These are phyloP conservation scores for Dendrolimus kikuchii DNA, from an alignment of 1,140 invertebrate species.

Conservation along the genomic window DNA sequence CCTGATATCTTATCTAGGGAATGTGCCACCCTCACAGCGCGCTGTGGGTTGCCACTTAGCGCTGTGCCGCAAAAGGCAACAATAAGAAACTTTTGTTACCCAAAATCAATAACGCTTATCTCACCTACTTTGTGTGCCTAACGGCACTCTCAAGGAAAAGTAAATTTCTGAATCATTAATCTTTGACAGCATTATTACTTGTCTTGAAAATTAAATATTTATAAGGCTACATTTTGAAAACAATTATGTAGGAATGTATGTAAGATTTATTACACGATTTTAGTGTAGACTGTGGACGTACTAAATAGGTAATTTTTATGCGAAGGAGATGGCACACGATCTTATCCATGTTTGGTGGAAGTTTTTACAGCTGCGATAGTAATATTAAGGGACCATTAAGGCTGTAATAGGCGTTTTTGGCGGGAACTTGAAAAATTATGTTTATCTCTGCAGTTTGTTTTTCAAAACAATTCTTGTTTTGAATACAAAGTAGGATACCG, in stretches of 20 bases:
- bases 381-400: no score
- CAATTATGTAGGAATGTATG: slow-evolving; percentile 22
- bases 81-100: slow-evolving; percentile 42
- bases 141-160: slow-evolving; percentile 25
- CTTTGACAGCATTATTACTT: slow-evolving; percentile 21
- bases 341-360: no score
- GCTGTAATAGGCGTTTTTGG: no score
- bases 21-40: slow-evolving; percentile 47
- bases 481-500: no score
- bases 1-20: slow-evolving; percentile 56
- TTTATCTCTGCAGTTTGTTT: no score
- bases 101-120: slow-evolving; percentile 49
- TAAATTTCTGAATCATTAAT: slow-evolving; percentile 30
- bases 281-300: slow-evolving; percentile 7
- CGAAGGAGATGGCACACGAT: slow-evolving; percentile 6
- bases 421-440: no score
- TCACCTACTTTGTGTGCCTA: slow-evolving; percentile 37
- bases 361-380: no score
- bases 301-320: slow-evolving; percentile 22
- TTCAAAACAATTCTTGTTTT: no score
- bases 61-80: slow-evolving; percentile 34
- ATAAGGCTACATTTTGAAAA: slow-evolving; percentile 13
- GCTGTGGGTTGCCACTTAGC: slow-evolving; percentile 52
- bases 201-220: slow-evolving; percentile 23
- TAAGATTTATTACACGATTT: slow-evolving; percentile 20